Evolutionary conservation across 2,113 vertebrate species (phyloP), one percentile per base, ranked within the genome.

Genomic region (Campylomormyrus numenius): DNA sequence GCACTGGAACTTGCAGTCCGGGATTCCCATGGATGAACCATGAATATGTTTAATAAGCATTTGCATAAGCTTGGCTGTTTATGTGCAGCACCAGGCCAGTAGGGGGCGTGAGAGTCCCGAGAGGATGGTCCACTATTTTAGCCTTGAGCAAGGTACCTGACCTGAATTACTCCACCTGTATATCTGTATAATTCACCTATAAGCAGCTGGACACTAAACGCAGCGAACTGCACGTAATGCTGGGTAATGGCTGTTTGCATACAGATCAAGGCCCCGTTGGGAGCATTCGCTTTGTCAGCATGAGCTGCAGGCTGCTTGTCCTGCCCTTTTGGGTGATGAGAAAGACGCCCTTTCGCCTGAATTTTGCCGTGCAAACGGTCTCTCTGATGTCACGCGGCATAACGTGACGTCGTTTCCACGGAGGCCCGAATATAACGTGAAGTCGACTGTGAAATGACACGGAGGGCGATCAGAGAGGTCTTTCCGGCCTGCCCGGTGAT

Each of bases 151-250:
- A n/a, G 19, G 17, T 46, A 48, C 83, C 39, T 85, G 45, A 48
- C 83, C 83, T 85, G 83, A 85, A 85, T 85, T 46, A 19, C 83
- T 85, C 83, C 39, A 42, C 74, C 74, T 45, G 83, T 88, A 48
- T 84, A 84, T 84, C 39, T 24, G 80, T 85, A 45, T 85, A 45
- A 85, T 24, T 85, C 45, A 19, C 17, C 45, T 24, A 85, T 45
- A 48, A 85, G 6, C 80, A 46, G 42, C 80, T 45, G 35, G 83
- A 45, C 45, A 85, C 83, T 85, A 46, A 85, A 85, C 8, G 83
- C 21, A 19, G 35, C 19, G 6, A 39, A 42, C 83, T 11, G 21
- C 24, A 27, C 3, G 83, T n/a, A 5, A 48, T 48, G 45, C 42
- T 24, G 45, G 21, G 3, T 48, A 85, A 48, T 48, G 83, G 45